Conservation (phyloP, 2,113 vertebrate species). For the Pao palembangensis region DNA sequence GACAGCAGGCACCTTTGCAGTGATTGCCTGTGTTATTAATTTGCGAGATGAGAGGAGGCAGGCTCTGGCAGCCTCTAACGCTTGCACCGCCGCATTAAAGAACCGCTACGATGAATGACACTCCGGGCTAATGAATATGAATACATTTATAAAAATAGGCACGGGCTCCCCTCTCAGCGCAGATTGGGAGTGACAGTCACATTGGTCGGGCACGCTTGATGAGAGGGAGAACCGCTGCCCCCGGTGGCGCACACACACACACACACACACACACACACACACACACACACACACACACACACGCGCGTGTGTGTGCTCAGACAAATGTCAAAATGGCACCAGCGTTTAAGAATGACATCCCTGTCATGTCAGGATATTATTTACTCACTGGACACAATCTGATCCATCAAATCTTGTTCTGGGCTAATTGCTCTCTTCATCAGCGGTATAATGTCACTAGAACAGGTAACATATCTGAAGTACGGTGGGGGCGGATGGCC, state of each 20-base stretch:
- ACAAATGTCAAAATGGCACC: slow-evolving; percentile 24
- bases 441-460: slow-evolving; percentile 8
- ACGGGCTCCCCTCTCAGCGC: slow-evolving; percentile 52
- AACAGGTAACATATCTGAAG: slow-evolving; percentile 25
- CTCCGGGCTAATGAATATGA: slow-evolving; percentile 77
- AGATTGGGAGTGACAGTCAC: slow-evolving; percentile 73
- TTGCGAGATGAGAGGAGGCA: slow-evolving; percentile 68
- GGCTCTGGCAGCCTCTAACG: slow-evolving; percentile 60
- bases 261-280: slow-evolving; percentile 15
- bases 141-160: slow-evolving; percentile 76
- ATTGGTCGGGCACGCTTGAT: slow-evolving; percentile 64
- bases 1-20: slow-evolving; percentile 73
- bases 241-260: slow-evolving; percentile 36
- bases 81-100: slow-evolving; percentile 64
- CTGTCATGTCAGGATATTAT: slow-evolving; percentile 24
- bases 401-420: slow-evolving; percentile 14
- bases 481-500: slow-evolving; percentile 33
- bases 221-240: slow-evolving; percentile 55
- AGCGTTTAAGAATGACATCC: slow-evolving; percentile 38
- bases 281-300: slow-evolving; percentile 21
- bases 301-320: background rate
- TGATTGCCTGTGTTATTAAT: slow-evolving; percentile 74
- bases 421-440: slow-evolving; percentile 46
- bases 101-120: slow-evolving; percentile 69
- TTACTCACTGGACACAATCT: slow-evolving; percentile 24